phyloP scores from a whole-genome alignment of 2,113 vertebrate genomes.

The Oryctolagus cuniculus region mOryCun1.1 NC_091432.1:136174001-136174500 shows the following conservation, averaged over 20 bases:
- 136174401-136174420: not conserved
- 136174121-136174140: constrained; percentile 14
- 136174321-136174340: not conserved
- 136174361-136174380: not conserved
- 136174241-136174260: not conserved
- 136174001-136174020: not conserved
- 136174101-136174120: not conserved
- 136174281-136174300: constrained; percentile 20
- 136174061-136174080: constrained; percentile 1
- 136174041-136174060: constrained; percentile 43
- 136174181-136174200: constrained; percentile 22
- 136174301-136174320: not conserved
- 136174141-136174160: constrained; percentile 55
- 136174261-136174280: not conserved
- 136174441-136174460: not conserved
- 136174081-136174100: not conserved
- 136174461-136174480: not conserved
- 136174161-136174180: constrained; percentile 50
- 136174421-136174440: not conserved
- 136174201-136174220: not conserved
- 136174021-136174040: not conserved
- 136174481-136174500: not conserved
- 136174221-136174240: not conserved
- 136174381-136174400: no score
- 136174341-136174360: not conserved